Base-by-base conservation (phyloP, 2,888 invertebrate genomes). In the Pseudolycoriella hygida region DNA sequence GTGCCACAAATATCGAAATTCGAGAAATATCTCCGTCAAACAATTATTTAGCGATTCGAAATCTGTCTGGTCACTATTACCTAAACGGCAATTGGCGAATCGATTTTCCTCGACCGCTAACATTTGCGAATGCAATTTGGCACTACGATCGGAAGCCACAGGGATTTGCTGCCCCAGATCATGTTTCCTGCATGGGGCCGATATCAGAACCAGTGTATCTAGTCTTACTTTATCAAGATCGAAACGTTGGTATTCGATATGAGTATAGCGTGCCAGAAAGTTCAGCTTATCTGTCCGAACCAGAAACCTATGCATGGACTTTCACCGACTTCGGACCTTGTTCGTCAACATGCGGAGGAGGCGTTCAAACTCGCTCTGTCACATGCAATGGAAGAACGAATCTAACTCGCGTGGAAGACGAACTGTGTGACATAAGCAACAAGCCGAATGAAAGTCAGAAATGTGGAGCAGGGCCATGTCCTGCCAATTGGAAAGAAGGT, bases 71-170 rank as follows among this genome's bases (percentile, higher is more conserved):
- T 3, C 73, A 83, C 53, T 97, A 85, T 61, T 90, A 89, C 60
- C 68, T 97, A 44, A 97, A 97, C 64, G 96, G 96, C 1, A 82
- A 92, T 60, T 93, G 89, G 80, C 77, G 84, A 58, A 90, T 97
- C 57, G 88, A 92, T 66, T 88, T 88, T 60, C 89, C 92, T 0
- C 73, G 83, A 44, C 76, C 77, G 30, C 67, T 86, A 55, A 67
- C 70, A 47, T 87, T 90, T 56, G 86, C 85, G 1, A 89, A 90
- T 11, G 77, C 81, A 4, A 75, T 78, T 56, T 94, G 94, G 75
- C 77, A 81, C 58, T 97, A 97, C 61, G 83, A 87, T 53, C 71
- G 92, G 50, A 78, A 76, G 53, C 81, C 83, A 15, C 78, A 79
- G 59, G 85, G 82, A 2, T 80, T 84, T 57, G 74, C 80, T 1